Percentiles rank a stretch among this genome's conserved stretches.
Evolutionary conservation across 1,140 invertebrate species (phyloP).

Genomic region (Ridgeia piscesae): DNA sequence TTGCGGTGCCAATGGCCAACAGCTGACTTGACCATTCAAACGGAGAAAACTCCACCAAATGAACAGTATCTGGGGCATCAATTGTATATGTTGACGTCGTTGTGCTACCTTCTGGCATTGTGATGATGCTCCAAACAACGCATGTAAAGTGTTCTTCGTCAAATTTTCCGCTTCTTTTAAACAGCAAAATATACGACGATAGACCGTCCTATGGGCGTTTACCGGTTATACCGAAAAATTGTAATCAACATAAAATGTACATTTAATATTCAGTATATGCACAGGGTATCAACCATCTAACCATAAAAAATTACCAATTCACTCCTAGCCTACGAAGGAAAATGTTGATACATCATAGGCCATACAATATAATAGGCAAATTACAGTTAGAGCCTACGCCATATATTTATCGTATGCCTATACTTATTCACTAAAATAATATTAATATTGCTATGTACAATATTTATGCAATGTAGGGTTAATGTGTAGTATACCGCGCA

Average conservation of each 20-base stretch:
- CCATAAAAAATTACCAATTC: background rate
- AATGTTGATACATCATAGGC: background rate
- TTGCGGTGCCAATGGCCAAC: conserved; percentile 44
- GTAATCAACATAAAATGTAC: background rate
- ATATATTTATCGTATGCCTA: no score
- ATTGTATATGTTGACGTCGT: background rate
- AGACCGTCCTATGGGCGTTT: background rate
- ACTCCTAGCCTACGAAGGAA: background rate
- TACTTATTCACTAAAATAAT: no score
- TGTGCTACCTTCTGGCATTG: background rate
- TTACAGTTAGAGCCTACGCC: no score
- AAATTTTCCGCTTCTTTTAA: background rate
- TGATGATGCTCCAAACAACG: background rate
- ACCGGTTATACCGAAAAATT: background rate
- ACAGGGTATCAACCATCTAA: background rate
- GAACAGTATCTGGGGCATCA: conserved; percentile 37
- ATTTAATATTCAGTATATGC: background rate
- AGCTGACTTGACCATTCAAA: conserved; percentile 46
- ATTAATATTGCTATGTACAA: no score
- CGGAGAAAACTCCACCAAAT: conserved; percentile 50
- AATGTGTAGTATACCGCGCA: no score
- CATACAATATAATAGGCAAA: no score
- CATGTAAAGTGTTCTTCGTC: background rate
- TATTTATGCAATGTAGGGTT: no score
- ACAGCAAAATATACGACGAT: background rate